Evolutionary conservation across 2,888 invertebrate genomes (phyloP).

Genomic region (Athalia rosae): DNA sequence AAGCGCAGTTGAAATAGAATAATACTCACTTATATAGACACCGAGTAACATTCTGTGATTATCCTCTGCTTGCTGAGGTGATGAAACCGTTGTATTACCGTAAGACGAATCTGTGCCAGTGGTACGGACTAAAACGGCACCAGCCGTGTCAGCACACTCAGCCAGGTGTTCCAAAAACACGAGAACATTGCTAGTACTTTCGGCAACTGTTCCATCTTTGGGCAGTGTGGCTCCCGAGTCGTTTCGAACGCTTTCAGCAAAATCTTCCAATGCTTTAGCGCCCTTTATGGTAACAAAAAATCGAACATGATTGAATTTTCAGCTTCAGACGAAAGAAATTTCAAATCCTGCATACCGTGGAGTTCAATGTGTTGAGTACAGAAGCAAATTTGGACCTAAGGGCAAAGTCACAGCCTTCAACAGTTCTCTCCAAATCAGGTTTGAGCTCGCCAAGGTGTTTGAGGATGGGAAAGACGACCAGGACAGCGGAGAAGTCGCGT

Average conservation of each 20-base stretch:
- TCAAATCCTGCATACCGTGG: conserved; percentile 77
- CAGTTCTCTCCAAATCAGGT: conserved; percentile 87
- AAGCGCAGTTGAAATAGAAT: conserved; percentile 1
- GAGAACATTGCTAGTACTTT: conserved; percentile 94
- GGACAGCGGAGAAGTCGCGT: conserved; percentile 87
- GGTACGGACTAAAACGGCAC: conserved; percentile 77
- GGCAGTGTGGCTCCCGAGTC: conserved; percentile 89
- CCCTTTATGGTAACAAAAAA: conserved; percentile 77
- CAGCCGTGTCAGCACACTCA: conserved; percentile 86
- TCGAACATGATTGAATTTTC: neutral
- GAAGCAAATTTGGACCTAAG: conserved; percentile 83
- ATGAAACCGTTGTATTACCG: conserved; percentile 75
- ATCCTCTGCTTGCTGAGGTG: conserved; percentile 75
- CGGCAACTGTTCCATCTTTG: conserved; percentile 98
- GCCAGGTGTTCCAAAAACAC: conserved; percentile 92
- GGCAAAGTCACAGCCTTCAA: conserved; percentile 83
- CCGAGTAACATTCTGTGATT: conserved; percentile 82
- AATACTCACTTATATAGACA: conserved; percentile 85
- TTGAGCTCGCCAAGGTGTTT: conserved; percentile 85
- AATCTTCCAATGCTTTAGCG: conserved; percentile 92
- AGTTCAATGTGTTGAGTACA: conserved; percentile 83
- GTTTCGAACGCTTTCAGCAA: conserved; percentile 89
- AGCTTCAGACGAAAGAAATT: conserved; percentile 11
- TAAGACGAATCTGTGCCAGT: conserved; percentile 76
- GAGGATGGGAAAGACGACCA: conserved; percentile 88